Percentiles rank a stretch among this genome's conserved stretches.
phyloP scores from a whole-genome alignment of 2,113 vertebrate genomes.

The Callipepla squamata region DNA sequence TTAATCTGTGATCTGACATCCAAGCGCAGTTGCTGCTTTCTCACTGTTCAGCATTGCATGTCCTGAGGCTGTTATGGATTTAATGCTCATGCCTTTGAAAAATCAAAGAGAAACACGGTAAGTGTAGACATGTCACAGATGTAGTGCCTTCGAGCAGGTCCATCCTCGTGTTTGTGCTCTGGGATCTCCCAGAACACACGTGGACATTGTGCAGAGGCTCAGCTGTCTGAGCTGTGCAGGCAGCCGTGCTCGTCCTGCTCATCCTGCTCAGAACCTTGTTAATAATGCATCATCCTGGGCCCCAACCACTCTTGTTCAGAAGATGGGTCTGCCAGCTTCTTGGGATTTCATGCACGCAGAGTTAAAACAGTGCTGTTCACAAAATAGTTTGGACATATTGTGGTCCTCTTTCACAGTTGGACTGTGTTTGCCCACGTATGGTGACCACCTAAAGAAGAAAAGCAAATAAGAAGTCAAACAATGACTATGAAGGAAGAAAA shows the following conservation, averaged over 20 bases:
- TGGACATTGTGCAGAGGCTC: not conserved
- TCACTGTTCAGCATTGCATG: not conserved
- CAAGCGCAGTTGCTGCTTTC: not conserved
- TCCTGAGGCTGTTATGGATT: not conserved
- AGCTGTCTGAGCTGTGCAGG: not conserved
- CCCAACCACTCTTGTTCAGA: rapidly evolving
- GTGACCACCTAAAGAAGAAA: not conserved
- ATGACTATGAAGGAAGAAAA: not conserved
- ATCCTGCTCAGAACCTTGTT: rapidly evolving
- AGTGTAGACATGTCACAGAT: not conserved
- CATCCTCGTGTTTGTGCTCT: not conserved
- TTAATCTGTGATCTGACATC: conserved; percentile 19
- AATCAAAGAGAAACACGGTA: not conserved
- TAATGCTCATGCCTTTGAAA: not conserved
- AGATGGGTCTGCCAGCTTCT: not conserved
- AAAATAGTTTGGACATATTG: not conserved
- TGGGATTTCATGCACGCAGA: rapidly evolving
- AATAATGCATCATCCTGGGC: rapidly evolving
- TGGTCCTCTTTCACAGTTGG: not conserved
- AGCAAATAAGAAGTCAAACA: not conserved
- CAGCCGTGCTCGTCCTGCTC: not conserved
- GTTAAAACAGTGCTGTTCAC: not conserved
- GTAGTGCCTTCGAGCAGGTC: not conserved
- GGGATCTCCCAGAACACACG: rapidly evolving
- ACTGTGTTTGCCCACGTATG: rapidly evolving